A percentile compares a stretch with the other conserved stretches of the same genome.
These are phyloP conservation scores for Xenopus petersii DNA, from an alignment of 2,797 vertebrate genomes.

Conservation along the genomic window DNA sequence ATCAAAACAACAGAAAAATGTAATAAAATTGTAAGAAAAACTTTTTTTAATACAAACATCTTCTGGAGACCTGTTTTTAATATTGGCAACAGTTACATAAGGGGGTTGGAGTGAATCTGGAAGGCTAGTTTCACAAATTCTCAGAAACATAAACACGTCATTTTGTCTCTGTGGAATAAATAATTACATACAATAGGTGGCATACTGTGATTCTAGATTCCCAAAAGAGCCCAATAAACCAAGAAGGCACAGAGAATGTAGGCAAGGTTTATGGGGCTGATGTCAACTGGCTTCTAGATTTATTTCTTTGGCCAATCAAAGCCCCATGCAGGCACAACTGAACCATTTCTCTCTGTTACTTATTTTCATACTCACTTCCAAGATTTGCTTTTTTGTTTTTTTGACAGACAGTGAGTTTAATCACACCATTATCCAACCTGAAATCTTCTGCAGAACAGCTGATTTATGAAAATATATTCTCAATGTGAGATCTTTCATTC, in stretches of 20 bases:
- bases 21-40: too few relatives aligned
- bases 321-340: constrained; percentile 29
- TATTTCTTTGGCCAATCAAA: background rate
- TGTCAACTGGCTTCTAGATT: background rate
- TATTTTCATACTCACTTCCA: constrained; percentile 34
- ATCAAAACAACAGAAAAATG: too few relatives aligned
- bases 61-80: too few relatives aligned
- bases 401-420: constrained; percentile 36
- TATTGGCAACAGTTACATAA: constrained; percentile 11
- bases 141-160: constrained; percentile 39
- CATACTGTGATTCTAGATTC: constrained; percentile 6
- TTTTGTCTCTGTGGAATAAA: background rate
- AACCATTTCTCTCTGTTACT: constrained; percentile 38
- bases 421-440: constrained; percentile 43
- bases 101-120: constrained; percentile 17
- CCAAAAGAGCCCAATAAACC: constrained; percentile 5
- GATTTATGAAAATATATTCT: constrained; percentile 36
- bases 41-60: too few relatives aligned
- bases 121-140: constrained; percentile 26
- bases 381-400: constrained; percentile 23
- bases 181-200: background rate
- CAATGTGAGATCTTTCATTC: constrained; percentile 48
- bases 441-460: constrained; percentile 33
- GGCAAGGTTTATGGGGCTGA: background rate
- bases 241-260: background rate